Evolutionary conservation across 2,888 invertebrate genomes (phyloP).

Genomic region (Polyploca ridens): DNA sequence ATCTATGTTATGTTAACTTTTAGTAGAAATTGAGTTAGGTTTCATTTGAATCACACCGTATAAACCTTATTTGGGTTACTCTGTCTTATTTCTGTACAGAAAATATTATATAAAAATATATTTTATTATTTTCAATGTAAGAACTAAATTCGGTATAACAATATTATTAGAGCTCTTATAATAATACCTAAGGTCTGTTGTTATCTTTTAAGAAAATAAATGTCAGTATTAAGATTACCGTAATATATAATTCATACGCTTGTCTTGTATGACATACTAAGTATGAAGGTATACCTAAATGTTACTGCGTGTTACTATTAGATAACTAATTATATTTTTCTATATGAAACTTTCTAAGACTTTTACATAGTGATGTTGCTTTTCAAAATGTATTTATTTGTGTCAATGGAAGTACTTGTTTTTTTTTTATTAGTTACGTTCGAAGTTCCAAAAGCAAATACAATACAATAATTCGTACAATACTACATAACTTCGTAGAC

Average conservation of each 20-base stretch:
- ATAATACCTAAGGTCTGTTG: constrained; percentile 1
- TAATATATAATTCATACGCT: constrained; percentile 33
- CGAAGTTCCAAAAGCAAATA: neutral
- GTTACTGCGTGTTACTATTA: constrained; percentile 64
- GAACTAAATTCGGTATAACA: neutral
- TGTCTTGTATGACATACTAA: constrained; percentile 36
- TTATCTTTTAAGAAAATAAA: constrained; percentile 22
- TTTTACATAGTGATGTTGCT: constrained; percentile 38
- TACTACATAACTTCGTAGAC: neutral
- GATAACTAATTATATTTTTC: constrained; percentile 78
- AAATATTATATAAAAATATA: neutral
- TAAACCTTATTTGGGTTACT: neutral
- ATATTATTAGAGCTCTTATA: neutral
- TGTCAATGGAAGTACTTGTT: neutral
- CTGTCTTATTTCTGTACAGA: neutral
- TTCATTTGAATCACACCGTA: no score
- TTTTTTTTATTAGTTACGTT: neutral
- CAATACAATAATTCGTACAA: neutral
- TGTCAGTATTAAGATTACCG: constrained; percentile 50
- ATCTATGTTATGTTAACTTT: no score
- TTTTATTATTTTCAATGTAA: neutral
- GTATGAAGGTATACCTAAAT: constrained; percentile 30
- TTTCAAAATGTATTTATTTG: neutral
- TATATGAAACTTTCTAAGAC: constrained; percentile 73
- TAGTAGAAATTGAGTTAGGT: no score